Percentiles rank a stretch among this genome's conserved stretches.
Evolutionary conservation across 1,140 invertebrate genomes (phyloP).

Genomic region (Scaptomyza graminum): DNA sequence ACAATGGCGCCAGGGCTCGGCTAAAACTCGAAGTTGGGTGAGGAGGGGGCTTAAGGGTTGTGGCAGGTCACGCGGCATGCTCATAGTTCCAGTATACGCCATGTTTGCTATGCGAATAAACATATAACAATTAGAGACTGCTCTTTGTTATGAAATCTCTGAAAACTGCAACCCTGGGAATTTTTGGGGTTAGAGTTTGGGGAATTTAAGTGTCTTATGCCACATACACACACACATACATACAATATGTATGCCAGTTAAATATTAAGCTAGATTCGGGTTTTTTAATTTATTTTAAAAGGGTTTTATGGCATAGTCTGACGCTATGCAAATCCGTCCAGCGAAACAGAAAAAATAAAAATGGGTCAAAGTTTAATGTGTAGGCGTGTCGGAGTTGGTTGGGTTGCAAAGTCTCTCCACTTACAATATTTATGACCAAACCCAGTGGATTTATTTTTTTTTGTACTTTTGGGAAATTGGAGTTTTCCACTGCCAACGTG

Average conservation of each 20-base stretch:
- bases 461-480: conserved; percentile 21
- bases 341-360: not conserved
- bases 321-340: conserved; percentile 66
- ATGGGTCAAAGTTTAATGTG: conserved; percentile 72
- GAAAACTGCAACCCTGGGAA: conserved; percentile 5
- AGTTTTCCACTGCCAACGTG: conserved; percentile 28
- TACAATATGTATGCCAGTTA: conserved; percentile 45
- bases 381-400: conserved; percentile 45
- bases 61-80: conserved; percentile 45
- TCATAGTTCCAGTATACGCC: conserved; percentile 34
- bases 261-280: conserved; percentile 70
- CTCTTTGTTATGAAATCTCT: conserved; percentile 19
- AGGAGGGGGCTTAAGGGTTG: conserved; percentile 13
- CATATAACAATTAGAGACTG: conserved; percentile 74
- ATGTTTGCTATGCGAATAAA: conserved; percentile 62
- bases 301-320: conserved; percentile 45
- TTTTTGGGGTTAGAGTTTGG: not conserved
- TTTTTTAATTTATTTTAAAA: conserved; percentile 72
- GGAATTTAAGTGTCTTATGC: not conserved
- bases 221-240: conserved; percentile 3
- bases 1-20: conserved; percentile 31
- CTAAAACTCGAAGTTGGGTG: not conserved
- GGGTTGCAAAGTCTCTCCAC: conserved; percentile 11
- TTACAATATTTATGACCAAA: conserved; percentile 55
- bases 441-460: not conserved